A percentile compares a stretch with the other conserved stretches of the same genome.
Evolutionary conservation across 1,140 invertebrate species (phyloP).

Genomic region (Tetramorium parvispinum): DNA sequence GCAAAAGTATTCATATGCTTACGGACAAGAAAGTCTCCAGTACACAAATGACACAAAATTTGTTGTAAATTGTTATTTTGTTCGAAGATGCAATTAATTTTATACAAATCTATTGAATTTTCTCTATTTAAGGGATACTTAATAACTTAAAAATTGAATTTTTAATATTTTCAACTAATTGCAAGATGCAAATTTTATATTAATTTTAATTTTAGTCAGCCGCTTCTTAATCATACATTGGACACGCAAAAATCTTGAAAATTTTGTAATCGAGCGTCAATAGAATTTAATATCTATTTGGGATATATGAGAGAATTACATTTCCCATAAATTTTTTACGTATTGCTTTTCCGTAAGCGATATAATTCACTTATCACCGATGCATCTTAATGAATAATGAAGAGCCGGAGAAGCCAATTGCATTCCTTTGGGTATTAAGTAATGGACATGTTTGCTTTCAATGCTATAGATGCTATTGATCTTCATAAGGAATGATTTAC

Average conservation of each 20-base stretch:
- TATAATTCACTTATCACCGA: constrained; percentile 1
- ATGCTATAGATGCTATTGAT: constrained; percentile 12
- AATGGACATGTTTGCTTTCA: constrained; percentile 46
- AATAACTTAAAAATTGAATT: neutral
- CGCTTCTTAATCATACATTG: neutral
- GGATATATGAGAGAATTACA: neutral
- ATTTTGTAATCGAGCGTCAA: neutral
- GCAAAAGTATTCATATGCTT: neutral
- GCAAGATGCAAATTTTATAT: neutral
- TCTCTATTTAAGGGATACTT: neutral
- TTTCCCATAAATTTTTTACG: neutral
- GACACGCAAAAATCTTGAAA: neutral
- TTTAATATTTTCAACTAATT: neutral
- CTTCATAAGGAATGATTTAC: constrained; percentile 33
- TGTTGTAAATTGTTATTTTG: neutral
- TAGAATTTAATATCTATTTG: neutral
- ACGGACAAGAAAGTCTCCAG: neutral
- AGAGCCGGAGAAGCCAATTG: neutral
- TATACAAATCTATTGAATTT: neutral
- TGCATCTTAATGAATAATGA: constrained; percentile 21
- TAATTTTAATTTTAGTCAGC: neutral
- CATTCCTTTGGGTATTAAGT: constrained; percentile 25
- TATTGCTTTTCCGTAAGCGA: neutral
- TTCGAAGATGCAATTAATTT: neutral
- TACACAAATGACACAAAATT: neutral